A percentile compares a stretch with the other conserved stretches of the same genome.
phyloP scores from a whole-genome alignment of 2,888 invertebrate genomes.

The Drosophila anomalata region DNA sequence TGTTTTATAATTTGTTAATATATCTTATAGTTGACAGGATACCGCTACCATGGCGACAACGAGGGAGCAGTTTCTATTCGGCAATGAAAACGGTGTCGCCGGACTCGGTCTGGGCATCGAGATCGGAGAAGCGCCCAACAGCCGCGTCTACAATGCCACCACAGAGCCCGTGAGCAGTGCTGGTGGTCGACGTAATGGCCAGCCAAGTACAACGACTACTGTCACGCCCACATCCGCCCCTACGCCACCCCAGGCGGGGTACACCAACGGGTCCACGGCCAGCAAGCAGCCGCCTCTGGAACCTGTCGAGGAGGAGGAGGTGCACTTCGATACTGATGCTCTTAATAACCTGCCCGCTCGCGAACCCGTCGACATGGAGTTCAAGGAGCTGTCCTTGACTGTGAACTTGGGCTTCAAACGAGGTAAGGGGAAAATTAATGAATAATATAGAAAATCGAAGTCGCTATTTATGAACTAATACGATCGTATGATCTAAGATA shows the following conservation, averaged over 20 bases:
- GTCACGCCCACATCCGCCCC: conserved; percentile 11
- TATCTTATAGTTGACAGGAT: conserved; percentile 49
- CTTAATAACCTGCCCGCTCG: conserved; percentile 83
- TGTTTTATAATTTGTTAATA: background rate
- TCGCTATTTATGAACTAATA: conserved; percentile 16
- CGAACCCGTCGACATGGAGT: conserved; percentile 89
- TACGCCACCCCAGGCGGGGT: conserved; percentile 1
- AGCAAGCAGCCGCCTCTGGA: conserved; percentile 49
- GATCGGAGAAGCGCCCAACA: conserved; percentile 57
- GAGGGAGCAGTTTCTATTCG: conserved; percentile 76
- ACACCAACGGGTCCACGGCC: conserved; percentile 27
- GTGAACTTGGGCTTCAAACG: conserved; percentile 89
- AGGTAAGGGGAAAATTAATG: conserved; percentile 86
- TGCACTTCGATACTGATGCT: conserved; percentile 55
- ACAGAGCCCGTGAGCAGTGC: conserved; percentile 69
- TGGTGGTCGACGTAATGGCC: conserved; percentile 57
- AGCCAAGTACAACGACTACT: conserved; percentile 34
- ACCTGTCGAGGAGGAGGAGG: conserved; percentile 60
- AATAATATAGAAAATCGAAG: background rate
- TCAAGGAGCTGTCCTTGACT: conserved; percentile 89
- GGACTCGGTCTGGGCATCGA: conserved; percentile 74
- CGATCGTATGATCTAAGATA: conserved; percentile 46
- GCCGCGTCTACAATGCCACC: conserved; percentile 75
- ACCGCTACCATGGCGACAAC: conserved; percentile 68
- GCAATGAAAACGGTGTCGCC: conserved; percentile 51